phyloP scores from a whole-genome alignment of 2,888 invertebrate species.

The Dynastes hyllus region DNA sequence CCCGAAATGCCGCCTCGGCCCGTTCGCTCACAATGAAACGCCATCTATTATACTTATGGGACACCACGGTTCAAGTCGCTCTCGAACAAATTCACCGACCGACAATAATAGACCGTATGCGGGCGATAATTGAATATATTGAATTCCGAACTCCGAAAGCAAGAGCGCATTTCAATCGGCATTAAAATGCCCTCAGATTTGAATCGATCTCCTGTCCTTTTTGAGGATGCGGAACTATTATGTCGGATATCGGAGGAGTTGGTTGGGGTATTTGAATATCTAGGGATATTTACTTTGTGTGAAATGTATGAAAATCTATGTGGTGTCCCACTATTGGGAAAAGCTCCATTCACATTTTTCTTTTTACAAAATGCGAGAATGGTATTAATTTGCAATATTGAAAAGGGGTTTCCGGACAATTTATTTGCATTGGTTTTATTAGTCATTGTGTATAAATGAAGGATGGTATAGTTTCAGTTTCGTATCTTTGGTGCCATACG shows the following conservation, averaged over 20 bases:
- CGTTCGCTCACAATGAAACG: slow-evolving; percentile 6
- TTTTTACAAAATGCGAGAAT: too few species aligned
- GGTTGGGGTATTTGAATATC: not conserved
- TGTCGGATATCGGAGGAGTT: too few species aligned
- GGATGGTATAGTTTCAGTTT: too few species aligned
- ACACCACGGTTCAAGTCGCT: slow-evolving; percentile 10
- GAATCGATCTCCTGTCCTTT: slow-evolving; percentile 1
- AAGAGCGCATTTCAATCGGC: slow-evolving; percentile 9
- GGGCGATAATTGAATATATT: slow-evolving; percentile 32
- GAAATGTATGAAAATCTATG: too few species aligned
- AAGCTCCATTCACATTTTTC: too few species aligned
- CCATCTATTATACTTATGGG: slow-evolving; percentile 38
- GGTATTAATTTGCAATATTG: too few species aligned
- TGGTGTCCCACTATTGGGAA: too few species aligned
- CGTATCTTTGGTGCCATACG: too few species aligned
- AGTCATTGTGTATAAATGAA: too few species aligned
- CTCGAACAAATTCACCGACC: slow-evolving; percentile 33
- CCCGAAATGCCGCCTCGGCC: slow-evolving; percentile 12
- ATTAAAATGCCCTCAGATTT: slow-evolving; percentile 26
- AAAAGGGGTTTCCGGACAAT: too few species aligned
- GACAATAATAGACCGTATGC: slow-evolving; percentile 19
- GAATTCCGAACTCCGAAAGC: slow-evolving; percentile 26
- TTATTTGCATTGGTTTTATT: too few species aligned
- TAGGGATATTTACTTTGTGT: too few species aligned
- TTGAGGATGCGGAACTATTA: not conserved